phyloP scores from a whole-genome alignment of 2,797 vertebrate genomes.

The Cyclura pinguis region DNA sequence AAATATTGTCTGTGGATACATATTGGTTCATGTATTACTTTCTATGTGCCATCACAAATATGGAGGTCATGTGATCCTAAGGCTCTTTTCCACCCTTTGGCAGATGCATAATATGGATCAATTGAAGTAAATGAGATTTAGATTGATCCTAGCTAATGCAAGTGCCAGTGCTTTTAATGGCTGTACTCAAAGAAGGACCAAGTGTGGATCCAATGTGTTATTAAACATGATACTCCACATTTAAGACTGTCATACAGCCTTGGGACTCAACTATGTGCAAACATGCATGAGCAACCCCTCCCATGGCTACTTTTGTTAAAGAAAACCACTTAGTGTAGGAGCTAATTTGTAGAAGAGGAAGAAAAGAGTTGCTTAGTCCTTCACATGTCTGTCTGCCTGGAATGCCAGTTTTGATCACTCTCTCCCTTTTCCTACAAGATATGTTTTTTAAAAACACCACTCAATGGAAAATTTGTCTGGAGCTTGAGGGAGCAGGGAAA shows the following conservation, averaged over 20 bases:
- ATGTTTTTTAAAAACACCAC: too few species aligned
- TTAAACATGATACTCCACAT: neutral
- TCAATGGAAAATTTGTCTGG: too few species aligned
- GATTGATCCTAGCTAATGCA: neutral
- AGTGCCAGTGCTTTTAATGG: neutral
- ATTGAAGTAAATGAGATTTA: neutral
- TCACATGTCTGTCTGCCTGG: neutral
- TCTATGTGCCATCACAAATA: too few species aligned
- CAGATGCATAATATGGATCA: too few species aligned
- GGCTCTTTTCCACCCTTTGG: neutral
- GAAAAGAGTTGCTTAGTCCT: neutral
- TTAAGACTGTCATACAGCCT: neutral
- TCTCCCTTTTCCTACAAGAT: too few species aligned
- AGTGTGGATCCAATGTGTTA: neutral
- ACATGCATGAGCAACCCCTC: neutral
- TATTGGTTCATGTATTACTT: too few species aligned
- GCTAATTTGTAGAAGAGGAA: neutral
- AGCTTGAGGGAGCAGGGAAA: neutral
- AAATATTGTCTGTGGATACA: neutral
- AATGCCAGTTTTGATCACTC: too few species aligned
- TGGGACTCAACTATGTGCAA: neutral
- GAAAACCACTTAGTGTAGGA: neutral
- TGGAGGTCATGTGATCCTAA: neutral
- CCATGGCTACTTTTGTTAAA: neutral
- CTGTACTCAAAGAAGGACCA: neutral